These are phyloP conservation scores for Poeciliopsis infans DNA, from an alignment of 2,797 vertebrate species.

Conservation along the genomic window DNA sequence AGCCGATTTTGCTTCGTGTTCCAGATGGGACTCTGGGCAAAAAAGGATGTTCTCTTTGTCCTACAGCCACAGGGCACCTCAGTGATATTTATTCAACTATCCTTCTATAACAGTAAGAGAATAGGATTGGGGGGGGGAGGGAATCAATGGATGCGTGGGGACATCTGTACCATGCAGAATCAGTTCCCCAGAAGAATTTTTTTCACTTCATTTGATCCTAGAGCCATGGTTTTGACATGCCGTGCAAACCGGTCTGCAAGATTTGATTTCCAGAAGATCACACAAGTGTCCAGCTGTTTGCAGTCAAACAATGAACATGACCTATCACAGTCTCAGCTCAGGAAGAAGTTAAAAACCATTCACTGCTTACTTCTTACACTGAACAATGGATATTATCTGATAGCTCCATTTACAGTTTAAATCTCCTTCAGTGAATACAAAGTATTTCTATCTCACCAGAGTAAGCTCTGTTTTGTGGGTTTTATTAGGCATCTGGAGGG, in stretches of 20 bases:
- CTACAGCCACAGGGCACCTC: constrained; percentile 61
- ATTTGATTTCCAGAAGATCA: constrained; percentile 60
- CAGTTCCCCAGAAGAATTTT: constrained; percentile 54
- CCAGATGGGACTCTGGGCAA: constrained; percentile 68
- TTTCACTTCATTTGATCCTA: constrained; percentile 64
- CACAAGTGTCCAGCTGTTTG: constrained; percentile 64
- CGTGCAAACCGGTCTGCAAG: constrained; percentile 42
- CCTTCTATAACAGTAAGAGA: constrained; percentile 35
- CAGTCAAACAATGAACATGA: constrained; percentile 48
- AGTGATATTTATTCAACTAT: constrained; percentile 56
- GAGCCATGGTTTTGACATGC: constrained; percentile 28
- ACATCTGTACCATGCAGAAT: constrained; percentile 45
- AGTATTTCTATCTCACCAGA: constrained; percentile 31
- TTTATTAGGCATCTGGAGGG: constrained; percentile 6
- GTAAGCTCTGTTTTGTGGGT: constrained; percentile 25
- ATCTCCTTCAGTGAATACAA: constrained; percentile 17
- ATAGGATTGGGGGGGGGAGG: too few species aligned
- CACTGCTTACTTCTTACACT: constrained; percentile 12
- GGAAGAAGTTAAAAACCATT: constrained; percentile 19
- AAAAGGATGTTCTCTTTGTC: constrained; percentile 68
- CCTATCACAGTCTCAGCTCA: constrained; percentile 18
- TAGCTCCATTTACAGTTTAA: not conserved
- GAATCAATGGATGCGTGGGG: constrained; percentile 58
- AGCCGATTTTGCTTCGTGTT: constrained; percentile 70
- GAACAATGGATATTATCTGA: not conserved